Conservation (phyloP, 2,797 vertebrate genomes). For the Ispidina lecontei region DNA sequence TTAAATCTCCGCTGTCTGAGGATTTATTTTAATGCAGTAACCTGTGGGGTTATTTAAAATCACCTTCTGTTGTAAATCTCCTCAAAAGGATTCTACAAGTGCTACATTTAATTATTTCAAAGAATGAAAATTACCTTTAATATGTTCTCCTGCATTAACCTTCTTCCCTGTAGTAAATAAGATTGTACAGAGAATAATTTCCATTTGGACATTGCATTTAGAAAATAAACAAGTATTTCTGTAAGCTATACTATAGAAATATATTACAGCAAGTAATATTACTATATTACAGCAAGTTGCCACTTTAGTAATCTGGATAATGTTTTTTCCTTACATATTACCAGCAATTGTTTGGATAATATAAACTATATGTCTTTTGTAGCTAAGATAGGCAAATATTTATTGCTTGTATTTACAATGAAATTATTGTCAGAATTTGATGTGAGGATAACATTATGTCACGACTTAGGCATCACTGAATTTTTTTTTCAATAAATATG, state of each 20-base stretch:
- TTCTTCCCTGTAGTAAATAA: conserved; percentile 25
- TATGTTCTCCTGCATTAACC: conserved; percentile 10
- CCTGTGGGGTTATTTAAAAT: conserved; percentile 27
- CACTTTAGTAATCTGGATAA: neutral
- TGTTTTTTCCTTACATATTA: neutral
- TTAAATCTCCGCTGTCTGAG: neutral
- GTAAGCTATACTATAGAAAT: neutral
- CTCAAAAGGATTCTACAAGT: conserved; percentile 17
- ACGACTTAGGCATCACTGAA: accelerated
- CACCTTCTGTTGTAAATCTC: conserved; percentile 30
- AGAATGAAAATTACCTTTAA: conserved; percentile 48
- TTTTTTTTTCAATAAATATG: neutral
- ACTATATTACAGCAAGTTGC: neutral
- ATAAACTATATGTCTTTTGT: neutral
- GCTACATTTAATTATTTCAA: conserved; percentile 52
- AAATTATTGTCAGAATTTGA: neutral
- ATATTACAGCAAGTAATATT: too few species aligned
- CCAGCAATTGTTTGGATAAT: neutral
- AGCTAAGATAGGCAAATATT: neutral
- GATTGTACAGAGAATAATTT: neutral
- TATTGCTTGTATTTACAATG: neutral
- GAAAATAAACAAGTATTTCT: neutral
- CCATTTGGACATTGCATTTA: neutral
- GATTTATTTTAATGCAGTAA: conserved; percentile 48
- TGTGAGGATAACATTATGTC: neutral